phyloP scores from a whole-genome alignment of 2,113 vertebrate species.

The Chloebia gouldiae region DNA sequence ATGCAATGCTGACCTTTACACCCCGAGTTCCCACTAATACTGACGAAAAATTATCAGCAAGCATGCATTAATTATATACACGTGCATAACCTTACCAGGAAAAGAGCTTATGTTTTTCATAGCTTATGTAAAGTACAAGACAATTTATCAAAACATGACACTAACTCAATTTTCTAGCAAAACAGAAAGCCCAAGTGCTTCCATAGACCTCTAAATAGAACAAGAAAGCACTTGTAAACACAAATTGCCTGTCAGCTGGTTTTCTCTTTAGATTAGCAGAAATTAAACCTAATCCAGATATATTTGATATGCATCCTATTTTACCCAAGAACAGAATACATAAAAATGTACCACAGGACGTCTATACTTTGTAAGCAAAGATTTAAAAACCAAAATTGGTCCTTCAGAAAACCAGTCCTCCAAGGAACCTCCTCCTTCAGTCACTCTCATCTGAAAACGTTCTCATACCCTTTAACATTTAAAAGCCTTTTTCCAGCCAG shows the following conservation, averaged over 20 bases:
- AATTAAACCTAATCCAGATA: neutral
- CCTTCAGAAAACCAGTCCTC: neutral
- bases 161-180: neutral
- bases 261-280: neutral
- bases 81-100: rapidly evolving
- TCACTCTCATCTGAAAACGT: neutral
- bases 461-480: neutral
- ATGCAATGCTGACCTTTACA: neutral
- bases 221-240: neutral
- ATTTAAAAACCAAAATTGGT: neutral
- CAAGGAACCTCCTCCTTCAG: neutral
- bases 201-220: neutral
- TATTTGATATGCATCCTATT: neutral
- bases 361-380: rapidly evolving
- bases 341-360: neutral
- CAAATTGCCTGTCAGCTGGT: neutral
- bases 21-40: neutral
- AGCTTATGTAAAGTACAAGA: neutral
- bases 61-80: neutral
- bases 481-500: neutral
- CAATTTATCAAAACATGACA: neutral
- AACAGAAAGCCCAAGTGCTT: neutral
- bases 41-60: neutral
- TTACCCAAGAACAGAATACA: rapidly evolving
- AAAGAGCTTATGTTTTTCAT: neutral